Evolutionary conservation across 2,888 invertebrate species (phyloP).

Genomic region (Carterocephalus palaemon): DNA sequence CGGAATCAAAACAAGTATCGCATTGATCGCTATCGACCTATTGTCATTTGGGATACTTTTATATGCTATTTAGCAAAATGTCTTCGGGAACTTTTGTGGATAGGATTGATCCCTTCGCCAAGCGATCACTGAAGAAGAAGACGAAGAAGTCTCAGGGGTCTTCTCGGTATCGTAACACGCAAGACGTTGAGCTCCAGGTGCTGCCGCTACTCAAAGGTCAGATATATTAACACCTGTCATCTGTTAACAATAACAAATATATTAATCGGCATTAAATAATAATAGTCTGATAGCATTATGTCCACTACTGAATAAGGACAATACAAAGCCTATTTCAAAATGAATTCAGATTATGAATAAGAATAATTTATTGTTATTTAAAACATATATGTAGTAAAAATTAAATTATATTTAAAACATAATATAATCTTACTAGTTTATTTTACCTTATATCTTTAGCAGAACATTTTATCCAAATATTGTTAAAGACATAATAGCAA

Average conservation of each 20-base stretch:
- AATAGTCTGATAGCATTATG: no score
- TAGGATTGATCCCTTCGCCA: constrained; percentile 99
- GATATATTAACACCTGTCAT: constrained; percentile 39
- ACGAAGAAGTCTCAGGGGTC: constrained; percentile 99
- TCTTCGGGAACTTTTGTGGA: constrained; percentile 96
- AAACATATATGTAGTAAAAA: no score
- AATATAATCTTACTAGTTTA: no score
- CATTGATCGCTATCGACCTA: constrained; percentile 73
- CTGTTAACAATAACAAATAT: not conserved
- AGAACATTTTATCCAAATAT: no score
- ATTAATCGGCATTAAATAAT: not conserved
- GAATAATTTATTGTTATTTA: no score
- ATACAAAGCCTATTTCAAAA: no score
- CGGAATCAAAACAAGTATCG: constrained; percentile 72
- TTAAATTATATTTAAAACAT: no score
- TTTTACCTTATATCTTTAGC: no score
- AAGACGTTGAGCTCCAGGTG: constrained; percentile 97
- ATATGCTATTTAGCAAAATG: constrained; percentile 74
- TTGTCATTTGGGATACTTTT: constrained; percentile 75
- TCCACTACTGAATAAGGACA: no score
- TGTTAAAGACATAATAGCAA: no score
- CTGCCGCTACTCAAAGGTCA: constrained; percentile 98
- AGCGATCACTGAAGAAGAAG: constrained; percentile 98
- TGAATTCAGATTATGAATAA: no score
- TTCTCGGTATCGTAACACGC: constrained; percentile 98